Evolutionary conservation across 2,113 vertebrate genomes (phyloP).

Genomic region (Prolemur simus): DNA sequence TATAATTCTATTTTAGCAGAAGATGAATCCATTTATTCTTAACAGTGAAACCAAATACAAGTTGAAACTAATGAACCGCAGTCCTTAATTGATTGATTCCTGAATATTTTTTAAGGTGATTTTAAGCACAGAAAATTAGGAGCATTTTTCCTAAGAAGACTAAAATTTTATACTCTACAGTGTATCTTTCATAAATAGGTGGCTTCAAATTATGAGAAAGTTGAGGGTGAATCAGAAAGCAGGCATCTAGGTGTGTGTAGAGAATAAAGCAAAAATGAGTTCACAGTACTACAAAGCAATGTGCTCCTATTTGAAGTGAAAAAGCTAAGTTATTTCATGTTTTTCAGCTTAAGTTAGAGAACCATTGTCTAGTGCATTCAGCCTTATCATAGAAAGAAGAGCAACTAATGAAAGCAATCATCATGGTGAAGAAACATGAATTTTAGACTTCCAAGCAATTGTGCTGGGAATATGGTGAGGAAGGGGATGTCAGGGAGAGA

Average conservation of each 20-base stretch:
- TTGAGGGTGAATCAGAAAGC: not conserved
- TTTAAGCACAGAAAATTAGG: not conserved
- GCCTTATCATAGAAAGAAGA: not conserved
- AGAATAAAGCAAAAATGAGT: not conserved
- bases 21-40: not conserved
- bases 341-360: not conserved
- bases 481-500: not conserved
- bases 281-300: not conserved
- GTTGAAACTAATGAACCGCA: not conserved
- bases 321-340: not conserved
- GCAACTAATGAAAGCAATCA: not conserved
- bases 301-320: not conserved
- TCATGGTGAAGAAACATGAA: not conserved
- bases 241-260: not conserved
- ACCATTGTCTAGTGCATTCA: not conserved
- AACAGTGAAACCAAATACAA: not conserved
- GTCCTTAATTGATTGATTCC: not conserved
- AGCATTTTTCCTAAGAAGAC: not conserved
- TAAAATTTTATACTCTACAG: not conserved
- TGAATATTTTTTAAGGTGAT: not conserved
- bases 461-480: not conserved
- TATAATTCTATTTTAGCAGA: not conserved
- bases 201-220: not conserved
- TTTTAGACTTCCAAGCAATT: not conserved
- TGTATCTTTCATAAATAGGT: not conserved